Base-by-base conservation (phyloP, 1,140 invertebrate genomes). In the Teleogryllus occipitalis region DNA sequence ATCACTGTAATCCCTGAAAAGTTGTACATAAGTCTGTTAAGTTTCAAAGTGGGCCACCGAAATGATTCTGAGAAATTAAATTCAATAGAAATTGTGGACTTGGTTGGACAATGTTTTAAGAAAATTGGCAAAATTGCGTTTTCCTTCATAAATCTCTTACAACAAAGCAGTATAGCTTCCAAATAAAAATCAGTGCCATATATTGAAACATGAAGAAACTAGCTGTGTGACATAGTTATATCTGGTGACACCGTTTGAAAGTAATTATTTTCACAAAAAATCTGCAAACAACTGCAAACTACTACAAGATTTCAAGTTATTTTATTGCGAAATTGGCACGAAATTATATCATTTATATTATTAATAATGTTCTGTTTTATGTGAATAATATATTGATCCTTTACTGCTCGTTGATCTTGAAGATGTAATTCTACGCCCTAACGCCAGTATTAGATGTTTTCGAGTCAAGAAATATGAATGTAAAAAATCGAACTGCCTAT, bases 401-500 rank as follows among this genome's bases (percentile, higher is more conserved):
- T 2, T 47, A 54, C 47, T 65, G n/a, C n/a, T n/a, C n/a, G n/a
- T n/a, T n/a, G 77, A 78, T 65, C 49, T 78, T 15, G n/a, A 78
- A 39, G 7, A 78, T 78, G 77, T 78, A 21, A 65, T 78, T 78
- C n/a, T 65, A 7, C 7, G n/a, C 7, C 77, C 77, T 54, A 15
- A 7, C 47, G 77, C 77, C 27, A 39, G 7, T 21, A 48, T 78
- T 54, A 78, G 47, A 6, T 78, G 15, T 18, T 78, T 78, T 78
- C 7, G 4, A 1, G 4, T 3, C 49, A 3, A 18, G 6, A 78
- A 78, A 78, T 2, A 4, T 78, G 77, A 6, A 78, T 78, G n/a
- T 78, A 21, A 81, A 76, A 78, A 82, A 82, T 39, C 49, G 81
- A 49, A 83, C 81, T 22, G 82, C 80, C 47, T 75, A 81, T 80